Base-by-base conservation (phyloP, 2,113 vertebrate genomes). In the Centropus unirufus region DNA sequence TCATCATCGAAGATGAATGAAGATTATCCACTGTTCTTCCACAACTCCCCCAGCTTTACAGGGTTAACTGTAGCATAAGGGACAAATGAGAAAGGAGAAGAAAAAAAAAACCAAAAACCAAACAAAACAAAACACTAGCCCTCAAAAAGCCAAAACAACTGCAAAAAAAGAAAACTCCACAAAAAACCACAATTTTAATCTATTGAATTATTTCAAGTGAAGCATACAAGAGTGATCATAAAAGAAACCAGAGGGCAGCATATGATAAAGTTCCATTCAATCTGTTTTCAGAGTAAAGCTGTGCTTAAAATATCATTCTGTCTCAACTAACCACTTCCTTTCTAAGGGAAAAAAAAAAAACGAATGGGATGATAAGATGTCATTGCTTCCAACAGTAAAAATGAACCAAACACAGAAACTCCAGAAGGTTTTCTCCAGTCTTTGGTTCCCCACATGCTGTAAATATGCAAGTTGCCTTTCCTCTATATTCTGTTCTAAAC, bases 221-320 rank as follows among this genome's bases (percentile, higher is more conserved):
- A 85, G 87, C 44, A 79, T 57, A 18, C 14, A 67, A 64, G 73
- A 85, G 30, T 30, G n/a, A 68, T 89, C 29, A 75, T 40, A 51
- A 83, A 81, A 83, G 64, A 93, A 95, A 95, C 29, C 83, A 95
- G 92, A 90, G 92, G 88, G 63, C 75, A 93, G 79, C 42, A 86
- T 90, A 76, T 81, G 90, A 90, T 68, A 80, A 46, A 92, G 32
- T 95, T 97, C 67, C 24, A 55, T 69, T 67, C 55, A 85, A 27
- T 85, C 58, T 85, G 55, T 74, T 91, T 77, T 54, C 75, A 49
- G 52, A 63, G 44, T 63, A 95, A 85, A 74, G 42, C 6, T 74
- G 40, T 74, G 61, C 88, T 93, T 94, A 86, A 94, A 96, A 86
- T 96, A 94, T 17, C 67, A 83, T 58, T 55, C 51, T 90, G 17